Conservation (phyloP, 2,888 invertebrate species). For the Perithous albicinctus region DNA sequence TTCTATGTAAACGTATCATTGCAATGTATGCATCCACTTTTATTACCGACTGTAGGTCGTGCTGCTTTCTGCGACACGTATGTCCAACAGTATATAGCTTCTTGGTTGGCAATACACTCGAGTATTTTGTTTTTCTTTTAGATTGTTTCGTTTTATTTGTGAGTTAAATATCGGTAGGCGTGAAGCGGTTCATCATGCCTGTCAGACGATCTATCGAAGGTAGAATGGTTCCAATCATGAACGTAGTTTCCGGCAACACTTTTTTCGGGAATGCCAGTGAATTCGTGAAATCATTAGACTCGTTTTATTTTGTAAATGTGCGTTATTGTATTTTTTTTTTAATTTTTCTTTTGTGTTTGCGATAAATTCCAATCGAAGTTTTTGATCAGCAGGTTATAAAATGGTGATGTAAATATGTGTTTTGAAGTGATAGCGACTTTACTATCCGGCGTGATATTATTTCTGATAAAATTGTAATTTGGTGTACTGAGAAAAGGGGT, state of each 20-base stretch:
- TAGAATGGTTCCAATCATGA: background rate
- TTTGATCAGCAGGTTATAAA: too few species aligned
- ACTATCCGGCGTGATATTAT: too few species aligned
- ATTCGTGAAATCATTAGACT: too few species aligned
- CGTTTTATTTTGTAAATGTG: too few species aligned
- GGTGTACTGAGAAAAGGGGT: too few species aligned
- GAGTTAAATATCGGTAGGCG: background rate
- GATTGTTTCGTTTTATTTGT: background rate
- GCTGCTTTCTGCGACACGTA: background rate
- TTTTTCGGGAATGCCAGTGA: too few species aligned
- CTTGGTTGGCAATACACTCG: background rate
- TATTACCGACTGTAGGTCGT: slow-evolving; percentile 19
- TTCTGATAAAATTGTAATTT: too few species aligned
- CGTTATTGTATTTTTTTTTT: too few species aligned
- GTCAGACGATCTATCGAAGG: slow-evolving; percentile 4
- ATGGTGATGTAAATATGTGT: too few species aligned
- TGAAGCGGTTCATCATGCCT: slow-evolving; percentile 28
- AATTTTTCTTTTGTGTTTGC: too few species aligned
- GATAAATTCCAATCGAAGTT: too few species aligned
- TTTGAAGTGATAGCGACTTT: too few species aligned
- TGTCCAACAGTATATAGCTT: background rate
- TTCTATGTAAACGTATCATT: background rate
- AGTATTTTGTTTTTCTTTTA: background rate
- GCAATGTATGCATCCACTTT: background rate
- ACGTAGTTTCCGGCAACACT: background rate